Evolutionary conservation across 1,140 invertebrate genomes (phyloP), one percentile per base, ranked within the genome.

Genomic region (Sinella curviseta): DNA sequence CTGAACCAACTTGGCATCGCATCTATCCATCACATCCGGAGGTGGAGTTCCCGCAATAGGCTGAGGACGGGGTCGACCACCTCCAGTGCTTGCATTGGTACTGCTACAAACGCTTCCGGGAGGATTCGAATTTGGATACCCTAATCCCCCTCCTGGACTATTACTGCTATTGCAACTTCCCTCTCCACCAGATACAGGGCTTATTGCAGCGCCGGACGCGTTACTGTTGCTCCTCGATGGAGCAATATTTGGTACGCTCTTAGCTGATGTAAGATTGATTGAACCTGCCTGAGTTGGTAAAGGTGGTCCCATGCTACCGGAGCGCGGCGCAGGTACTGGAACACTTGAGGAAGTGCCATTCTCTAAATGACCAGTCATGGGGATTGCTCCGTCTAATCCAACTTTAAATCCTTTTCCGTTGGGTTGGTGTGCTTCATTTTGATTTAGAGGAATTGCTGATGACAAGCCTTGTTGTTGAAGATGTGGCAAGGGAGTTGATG

Each of bases 1-100:
- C 84, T 94, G 93, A 83, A 95, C 94, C 84, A 94, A 92, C 87
- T 94, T 94, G 34, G 92, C 90, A 86, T 95, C 94, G 86, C 93
- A 95, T 86, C 93, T 92, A 84, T 94, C 93, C 65, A 89, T 90
- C 1, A 90, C 90, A 86, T 92, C 91, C 0, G 91, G 92, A 14
- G 84, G 85, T 0, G 92, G 92, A 20, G 93, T 94, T 60, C 94
- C 93, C n/a, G 94, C 92, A 82, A 96, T 96, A 17, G 95, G 94
- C 84, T 95, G 94, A 3, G 94, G 94, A 82, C 94, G 88, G 2
- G 74, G 74, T 78, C 93, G 88, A 39, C 90, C 88, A 86, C 84
- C 84, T 86, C 74, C 80, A n/a, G 31, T 84, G 84, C 88, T 86
- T 81, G 86, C 84, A 81, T 82, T 75, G 12, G 35, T 75, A 75